phyloP scores from a whole-genome alignment of 2,888 invertebrate species.

The Plutella xylostella region DNA sequence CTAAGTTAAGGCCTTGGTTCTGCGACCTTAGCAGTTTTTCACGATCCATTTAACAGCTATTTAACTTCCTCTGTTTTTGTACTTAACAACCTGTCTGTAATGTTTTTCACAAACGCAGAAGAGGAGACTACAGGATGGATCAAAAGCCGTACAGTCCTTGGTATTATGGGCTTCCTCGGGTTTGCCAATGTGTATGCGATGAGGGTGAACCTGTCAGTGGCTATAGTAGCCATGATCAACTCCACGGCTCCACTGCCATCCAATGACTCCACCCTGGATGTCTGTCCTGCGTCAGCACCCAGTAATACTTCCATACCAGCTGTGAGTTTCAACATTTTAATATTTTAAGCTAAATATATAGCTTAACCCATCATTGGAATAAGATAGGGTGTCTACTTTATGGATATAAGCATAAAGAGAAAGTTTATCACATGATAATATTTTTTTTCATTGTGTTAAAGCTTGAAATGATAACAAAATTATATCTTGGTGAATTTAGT shows the following conservation, averaged over 20 bases:
- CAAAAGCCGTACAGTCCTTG: constrained; percentile 82
- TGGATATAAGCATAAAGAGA: no score
- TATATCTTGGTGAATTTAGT: no score
- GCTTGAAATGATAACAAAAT: no score
- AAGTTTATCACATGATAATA: no score
- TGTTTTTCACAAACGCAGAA: constrained; percentile 25
- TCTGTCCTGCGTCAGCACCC: constrained; percentile 63
- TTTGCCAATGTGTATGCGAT: constrained; percentile 92
- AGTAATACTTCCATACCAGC: constrained; percentile 48
- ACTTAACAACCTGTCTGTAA: not conserved
- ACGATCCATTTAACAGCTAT: no score
- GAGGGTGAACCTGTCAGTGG: constrained; percentile 92
- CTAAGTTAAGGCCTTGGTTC: no score
- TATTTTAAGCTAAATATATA: no score
- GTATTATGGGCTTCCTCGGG: constrained; percentile 87
- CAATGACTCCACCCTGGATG: constrained; percentile 70
- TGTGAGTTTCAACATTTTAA: constrained; percentile 35
- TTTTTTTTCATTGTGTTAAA: no score
- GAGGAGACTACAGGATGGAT: constrained; percentile 76
- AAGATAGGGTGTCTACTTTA: no score
- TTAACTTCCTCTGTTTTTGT: not conserved
- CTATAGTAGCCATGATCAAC: constrained; percentile 95
- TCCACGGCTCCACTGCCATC: constrained; percentile 71
- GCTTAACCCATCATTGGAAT: no score
- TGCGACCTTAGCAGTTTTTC: not conserved